Percentiles rank a stretch among this genome's conserved stretches.
These are phyloP conservation scores for Trachythela sp. DNA, from an alignment of 64 coral and sea anemone species.

Conservation along the genomic window DNA sequence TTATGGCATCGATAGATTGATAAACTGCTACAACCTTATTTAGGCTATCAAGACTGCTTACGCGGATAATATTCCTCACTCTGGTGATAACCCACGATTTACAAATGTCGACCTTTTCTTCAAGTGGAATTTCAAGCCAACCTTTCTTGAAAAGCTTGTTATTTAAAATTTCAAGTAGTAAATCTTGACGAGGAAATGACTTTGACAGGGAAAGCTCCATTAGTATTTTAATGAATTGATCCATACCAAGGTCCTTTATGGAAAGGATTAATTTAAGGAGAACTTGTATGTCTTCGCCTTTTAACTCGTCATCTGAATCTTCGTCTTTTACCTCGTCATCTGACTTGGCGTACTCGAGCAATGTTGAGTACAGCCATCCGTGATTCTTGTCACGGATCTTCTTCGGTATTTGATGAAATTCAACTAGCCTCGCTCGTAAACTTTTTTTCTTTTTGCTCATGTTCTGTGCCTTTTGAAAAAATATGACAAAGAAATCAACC, in stretches of 20 bases:
- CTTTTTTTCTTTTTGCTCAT: neutral
- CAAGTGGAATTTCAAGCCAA: neutral
- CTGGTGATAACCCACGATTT: neutral
- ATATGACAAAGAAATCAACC: neutral
- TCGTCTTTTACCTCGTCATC: neutral
- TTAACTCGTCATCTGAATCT: no score
- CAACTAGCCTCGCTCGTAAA: neutral
- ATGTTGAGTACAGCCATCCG: neutral
- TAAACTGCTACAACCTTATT: neutral
- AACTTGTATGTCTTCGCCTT: neutral
- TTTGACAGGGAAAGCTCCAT: neutral
- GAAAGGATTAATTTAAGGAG: neutral
- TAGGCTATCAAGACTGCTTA: neutral
- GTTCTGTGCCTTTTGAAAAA: neutral
- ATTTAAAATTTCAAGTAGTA: neutral
- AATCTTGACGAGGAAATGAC: neutral
- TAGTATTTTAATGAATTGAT: neutral
- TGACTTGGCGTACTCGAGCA: neutral
- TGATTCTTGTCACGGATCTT: neutral
- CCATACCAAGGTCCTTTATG: neutral
- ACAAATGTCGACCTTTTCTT: neutral
- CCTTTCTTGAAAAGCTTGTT: neutral
- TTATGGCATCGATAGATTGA: neutral
- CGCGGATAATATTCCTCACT: neutral
- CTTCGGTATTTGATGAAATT: neutral